Evolutionary conservation across 1,140 invertebrate species (phyloP), one percentile per base, ranked within the genome.

Genomic region (Riptortus pedestris): DNA sequence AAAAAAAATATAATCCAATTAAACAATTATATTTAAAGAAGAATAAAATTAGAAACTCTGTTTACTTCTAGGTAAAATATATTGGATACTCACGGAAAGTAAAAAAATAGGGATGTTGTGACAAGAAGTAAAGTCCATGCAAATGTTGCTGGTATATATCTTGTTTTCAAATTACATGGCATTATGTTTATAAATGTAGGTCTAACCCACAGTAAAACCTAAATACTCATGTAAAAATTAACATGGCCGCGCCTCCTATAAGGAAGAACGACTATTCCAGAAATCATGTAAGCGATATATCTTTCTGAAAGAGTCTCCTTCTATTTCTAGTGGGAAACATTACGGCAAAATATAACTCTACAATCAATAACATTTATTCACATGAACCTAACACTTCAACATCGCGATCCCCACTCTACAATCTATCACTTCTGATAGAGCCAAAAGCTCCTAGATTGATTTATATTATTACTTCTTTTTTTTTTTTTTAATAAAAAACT

Each of bases 51-150:
- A n/a, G n/a, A n/a, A n/a, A n/a, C n/a, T n/a, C n/a, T n/a, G n/a
- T n/a, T n/a, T n/a, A n/a, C n/a, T n/a, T n/a, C n/a, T n/a, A n/a
- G n/a, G n/a, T n/a, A n/a, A n/a, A n/a, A n/a, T n/a, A n/a, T n/a
- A n/a, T n/a, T n/a, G n/a, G n/a, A 60, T 67, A 93, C 91, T 94
- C 82, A 96, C 93, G 93, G 91, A 79, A 91, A 96, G 77, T 88
- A 91, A 80, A 96, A 97, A 83, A 97, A 98, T 69, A 93, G 81
- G 71, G 85, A 85, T 69, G 93, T 96, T 67, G 92, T 90, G 71
- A 84, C 84, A 71, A 97, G 79, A 69, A 98, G 81, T 71, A 98
- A 80, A 67, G 85, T 85, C 95, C 95, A 98, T 73, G 95, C 94
- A 79, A 95, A 90, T 73, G 90, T 89, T 73, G 93, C 93, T 76